Conservation (phyloP, 2,113 vertebrate species). For the Tringa solitaria region DNA sequence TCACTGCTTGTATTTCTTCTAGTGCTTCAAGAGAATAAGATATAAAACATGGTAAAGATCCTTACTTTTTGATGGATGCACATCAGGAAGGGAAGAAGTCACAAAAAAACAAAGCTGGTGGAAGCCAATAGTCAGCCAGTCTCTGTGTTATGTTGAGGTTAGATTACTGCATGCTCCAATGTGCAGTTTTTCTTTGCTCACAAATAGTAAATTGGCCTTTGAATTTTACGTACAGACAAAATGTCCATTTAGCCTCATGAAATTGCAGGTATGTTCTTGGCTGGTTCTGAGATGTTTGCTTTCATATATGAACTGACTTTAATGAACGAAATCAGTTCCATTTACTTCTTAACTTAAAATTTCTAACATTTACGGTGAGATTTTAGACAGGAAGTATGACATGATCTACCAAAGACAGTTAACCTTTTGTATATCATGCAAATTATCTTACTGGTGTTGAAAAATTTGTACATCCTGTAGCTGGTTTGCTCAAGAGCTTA, state of each 20-base stretch:
- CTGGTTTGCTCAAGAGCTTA: neutral
- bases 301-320: neutral
- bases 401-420: neutral
- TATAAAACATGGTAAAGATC: neutral
- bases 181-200: neutral
- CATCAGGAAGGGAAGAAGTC: neutral
- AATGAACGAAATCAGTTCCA: neutral
- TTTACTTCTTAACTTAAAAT: neutral
- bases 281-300: neutral
- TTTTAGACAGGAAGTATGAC: neutral
- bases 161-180: neutral
- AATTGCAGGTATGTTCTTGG: neutral
- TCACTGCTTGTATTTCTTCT: neutral
- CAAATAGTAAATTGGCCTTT: neutral
- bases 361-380: neutral
- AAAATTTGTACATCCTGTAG: neutral
- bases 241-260: neutral
- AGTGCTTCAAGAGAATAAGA: neutral
- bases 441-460: neutral
- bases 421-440: neutral
- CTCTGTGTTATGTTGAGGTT: neutral
- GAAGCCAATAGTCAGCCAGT: neutral
- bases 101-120: neutral
- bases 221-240: neutral
- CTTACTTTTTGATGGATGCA: neutral